Percentiles rank a stretch among this genome's conserved stretches.
These are phyloP conservation scores for Thereva unica DNA, from an alignment of 2,888 invertebrate genomes.

Conservation along the genomic window DNA sequence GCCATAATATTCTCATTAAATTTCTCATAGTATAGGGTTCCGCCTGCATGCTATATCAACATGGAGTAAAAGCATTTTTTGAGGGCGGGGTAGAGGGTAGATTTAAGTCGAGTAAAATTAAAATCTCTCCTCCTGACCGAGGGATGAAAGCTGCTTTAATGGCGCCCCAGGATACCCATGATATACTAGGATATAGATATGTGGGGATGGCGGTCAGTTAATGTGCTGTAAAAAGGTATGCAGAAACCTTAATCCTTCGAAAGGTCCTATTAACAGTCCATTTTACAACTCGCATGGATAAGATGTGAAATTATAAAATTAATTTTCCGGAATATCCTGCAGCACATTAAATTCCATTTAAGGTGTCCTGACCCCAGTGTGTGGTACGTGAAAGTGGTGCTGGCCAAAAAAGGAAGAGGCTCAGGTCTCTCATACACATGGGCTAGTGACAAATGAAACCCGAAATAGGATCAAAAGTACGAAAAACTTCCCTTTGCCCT, in stretches of 20 bases:
- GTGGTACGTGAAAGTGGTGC: too few relatives aligned
- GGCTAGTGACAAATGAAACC: constrained; percentile 27
- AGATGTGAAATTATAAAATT: constrained; percentile 37
- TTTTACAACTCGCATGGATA: constrained; percentile 23
- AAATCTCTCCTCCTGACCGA: constrained; percentile 18
- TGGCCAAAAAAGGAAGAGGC: too few relatives aligned
- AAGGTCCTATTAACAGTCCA: constrained; percentile 33
- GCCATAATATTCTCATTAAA: constrained; percentile 35
- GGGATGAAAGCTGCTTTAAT: constrained; percentile 15
- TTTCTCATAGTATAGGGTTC: not conserved
- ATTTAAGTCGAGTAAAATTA: constrained; percentile 29
- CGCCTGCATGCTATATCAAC: too few relatives aligned
- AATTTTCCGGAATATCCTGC: constrained; percentile 34
- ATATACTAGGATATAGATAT: not conserved
- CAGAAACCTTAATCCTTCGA: constrained; percentile 26
- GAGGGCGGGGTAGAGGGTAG: not conserved
- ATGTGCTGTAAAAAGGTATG: constrained; percentile 34
- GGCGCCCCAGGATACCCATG: not conserved
- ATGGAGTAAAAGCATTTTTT: not conserved
- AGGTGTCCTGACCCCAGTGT: constrained; percentile 14
- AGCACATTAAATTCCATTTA: constrained; percentile 36
- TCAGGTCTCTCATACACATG: constrained; percentile 8
- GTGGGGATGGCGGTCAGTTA: constrained; percentile 31
- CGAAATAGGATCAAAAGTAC: constrained; percentile 2
- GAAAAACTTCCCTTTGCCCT: constrained; percentile 23